Evolutionary conservation across 2,888 invertebrate species (phyloP).

Genomic region (Octodonta nipae): DNA sequence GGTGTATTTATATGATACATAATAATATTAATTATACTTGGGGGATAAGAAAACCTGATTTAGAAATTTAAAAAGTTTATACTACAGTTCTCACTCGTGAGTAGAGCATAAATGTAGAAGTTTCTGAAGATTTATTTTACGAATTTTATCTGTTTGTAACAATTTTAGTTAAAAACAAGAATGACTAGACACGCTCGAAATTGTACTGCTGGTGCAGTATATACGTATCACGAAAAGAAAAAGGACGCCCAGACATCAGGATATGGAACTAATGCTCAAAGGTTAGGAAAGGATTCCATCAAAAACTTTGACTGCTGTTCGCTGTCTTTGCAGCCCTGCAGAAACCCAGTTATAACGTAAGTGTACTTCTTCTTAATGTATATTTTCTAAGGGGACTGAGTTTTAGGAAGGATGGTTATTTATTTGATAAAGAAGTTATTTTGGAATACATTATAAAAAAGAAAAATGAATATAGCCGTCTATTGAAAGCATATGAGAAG

Average conservation of each 20-base stretch:
- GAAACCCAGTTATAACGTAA: conserved; percentile 79
- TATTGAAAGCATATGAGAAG: conserved; percentile 83
- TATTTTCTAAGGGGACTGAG: background rate
- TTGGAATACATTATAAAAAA: conserved; percentile 87
- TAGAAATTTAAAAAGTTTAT: too few relatives aligned
- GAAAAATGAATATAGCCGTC: conserved; percentile 79
- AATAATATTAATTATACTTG: too few relatives aligned
- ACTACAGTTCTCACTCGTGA: too few relatives aligned
- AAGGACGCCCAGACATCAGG: conserved; percentile 91
- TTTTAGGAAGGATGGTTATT: conserved; percentile 63
- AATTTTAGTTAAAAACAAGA: too few relatives aligned
- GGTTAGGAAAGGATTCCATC: conserved; percentile 88
- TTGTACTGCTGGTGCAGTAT: conserved; percentile 95
- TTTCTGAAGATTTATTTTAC: too few relatives aligned
- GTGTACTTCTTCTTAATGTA: conserved; percentile 20
- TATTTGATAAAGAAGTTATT: conserved; percentile 95
- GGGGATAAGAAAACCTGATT: too few relatives aligned
- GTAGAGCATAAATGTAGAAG: too few relatives aligned
- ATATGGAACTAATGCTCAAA: conserved; percentile 72
- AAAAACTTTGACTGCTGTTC: conserved; percentile 97
- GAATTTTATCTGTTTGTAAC: too few relatives aligned
- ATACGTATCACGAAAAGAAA: conserved; percentile 94
- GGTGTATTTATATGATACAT: too few relatives aligned
- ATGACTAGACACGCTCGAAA: conserved; percentile 97
- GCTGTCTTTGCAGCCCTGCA: conserved; percentile 89